These are phyloP conservation scores for Brachionus rotundiformis DNA, from an alignment of 1,140 invertebrate genomes.

Conservation along the genomic window DNA sequence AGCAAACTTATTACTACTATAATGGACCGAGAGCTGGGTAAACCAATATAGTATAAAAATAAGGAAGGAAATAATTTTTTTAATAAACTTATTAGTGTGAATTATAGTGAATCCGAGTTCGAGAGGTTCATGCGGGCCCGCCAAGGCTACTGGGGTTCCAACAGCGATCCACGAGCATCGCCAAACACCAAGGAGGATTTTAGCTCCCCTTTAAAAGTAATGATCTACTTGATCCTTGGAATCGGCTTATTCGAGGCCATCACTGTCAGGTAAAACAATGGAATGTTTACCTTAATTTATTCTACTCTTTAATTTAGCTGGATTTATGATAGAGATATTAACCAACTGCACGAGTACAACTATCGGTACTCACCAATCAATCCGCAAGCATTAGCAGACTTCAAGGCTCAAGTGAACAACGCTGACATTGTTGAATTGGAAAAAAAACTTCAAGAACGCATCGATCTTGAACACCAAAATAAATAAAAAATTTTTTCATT, in stretches of 20 bases:
- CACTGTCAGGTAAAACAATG: background rate
- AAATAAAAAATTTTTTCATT: conserved; percentile 7
- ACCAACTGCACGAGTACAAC: background rate
- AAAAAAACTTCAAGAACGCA: background rate
- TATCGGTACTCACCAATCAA: conserved; percentile 12
- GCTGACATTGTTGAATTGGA: background rate
- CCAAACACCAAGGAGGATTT: background rate
- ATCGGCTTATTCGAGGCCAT: conserved; percentile 20
- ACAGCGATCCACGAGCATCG: background rate
- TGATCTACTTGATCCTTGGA: conserved; percentile 6
- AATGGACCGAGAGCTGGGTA: background rate
- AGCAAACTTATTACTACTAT: conserved; percentile 20
- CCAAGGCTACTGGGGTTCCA: background rate
- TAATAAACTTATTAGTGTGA: background rate
- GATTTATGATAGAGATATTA: conserved; percentile 46
- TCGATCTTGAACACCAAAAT: background rate
- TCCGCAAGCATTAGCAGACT: background rate
- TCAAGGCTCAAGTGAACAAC: background rate
- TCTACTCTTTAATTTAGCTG: background rate
- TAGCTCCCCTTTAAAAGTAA: conserved; percentile 40
- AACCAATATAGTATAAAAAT: background rate
- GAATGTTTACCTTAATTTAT: background rate
- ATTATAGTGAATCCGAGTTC: conserved; percentile 17
- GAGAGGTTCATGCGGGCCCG: background rate
- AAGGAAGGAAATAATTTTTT: background rate